Evolutionary conservation across 2,113 vertebrate species (phyloP), one percentile per base, ranked within the genome.

Genomic region (Engystomops pustulosus): DNA sequence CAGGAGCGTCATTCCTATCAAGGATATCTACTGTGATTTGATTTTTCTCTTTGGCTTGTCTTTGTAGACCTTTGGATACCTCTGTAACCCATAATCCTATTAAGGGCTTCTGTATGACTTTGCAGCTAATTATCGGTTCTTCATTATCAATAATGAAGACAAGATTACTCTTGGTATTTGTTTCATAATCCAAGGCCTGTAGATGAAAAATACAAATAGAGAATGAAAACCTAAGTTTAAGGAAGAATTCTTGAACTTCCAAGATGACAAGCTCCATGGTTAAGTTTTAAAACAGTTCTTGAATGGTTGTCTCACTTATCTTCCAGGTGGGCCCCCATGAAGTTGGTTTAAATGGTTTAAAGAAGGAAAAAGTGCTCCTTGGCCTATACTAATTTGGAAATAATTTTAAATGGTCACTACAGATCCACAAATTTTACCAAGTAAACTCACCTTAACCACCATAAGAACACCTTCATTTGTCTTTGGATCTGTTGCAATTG

Each of bases 401-500:
- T n/a, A n/a, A n/a, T n/a, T n/a, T n/a, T n/a, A n/a, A n/a, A 11
- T 65, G 15, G 14, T 1, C 30, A 49, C 47, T 20, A n/a, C 18
- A 2, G n/a, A 20, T 6, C 0, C 17, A 15, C 15, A 8, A 5
- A 30, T 65, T 7, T 3, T 62, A 34, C 2, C 17, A 5, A 2
- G 27, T 53, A 12, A 55, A 4, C 12, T 53, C 74, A 86, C 86
- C 83, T 85, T 86, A 17, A 85, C 20, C 3, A 86, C 62, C 15
- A 4, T 81, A 9, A 86, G 70, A 38, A 85, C 14, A 4, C 83
- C 86, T 14, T 86, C 83, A 71, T 85, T 86, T 41, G 86, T 86
- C 41, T 62, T 34, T 11, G 83, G 82, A 27, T 86, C 86, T 18
- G 86, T 86, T 70, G 15, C 15, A 20, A 86, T 81, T 53, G 27